Base-by-base conservation (phyloP, 2,113 vertebrate species). In the Gila orcuttii region DNA sequence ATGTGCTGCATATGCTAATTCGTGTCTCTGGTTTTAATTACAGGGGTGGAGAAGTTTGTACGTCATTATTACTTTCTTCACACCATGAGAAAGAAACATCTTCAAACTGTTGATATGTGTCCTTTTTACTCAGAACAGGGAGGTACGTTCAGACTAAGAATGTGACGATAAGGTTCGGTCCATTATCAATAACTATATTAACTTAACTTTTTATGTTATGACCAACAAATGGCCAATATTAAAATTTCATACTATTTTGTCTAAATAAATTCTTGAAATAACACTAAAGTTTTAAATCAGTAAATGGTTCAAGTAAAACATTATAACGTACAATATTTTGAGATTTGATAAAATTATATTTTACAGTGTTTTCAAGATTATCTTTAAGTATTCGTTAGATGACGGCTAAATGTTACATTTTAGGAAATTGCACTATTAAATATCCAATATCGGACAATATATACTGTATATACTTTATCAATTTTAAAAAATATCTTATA, bases 1-100 rank as follows among this genome's bases (percentile, higher is more conserved):
- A 78, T 23, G 15, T 57, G 55, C 19, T 57, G 7, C 4, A 9
- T 76, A 68, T 68, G 42, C 33, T 71, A 66, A 79, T 66, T 50
- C 2, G 8, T 73, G 31, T 36, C 60, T 47, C 21, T 84, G 17
- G 15, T 55, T 64, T 55, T 85, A 12, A 76, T 90, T 90, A n/a
- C 89, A 95, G 95, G n/a, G 0, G 83, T 93, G 55, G 82, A 90
- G 36, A 85, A 92, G 36, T 92, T 85, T 59, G 91, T 93, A 64
- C 93, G 91, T 13, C 94, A 95, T 91, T 88, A 93, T 86, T 93
- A 93, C 89, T 92, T 92, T 90, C 88, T 94, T 78, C 92, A 95
- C 82, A 86, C 0, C 36, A 89, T 85, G 83, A 1, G 15, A 0
- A 10, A 11, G 0, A 7, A 45, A 36, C 86, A 25, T 19, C 90